These are phyloP conservation scores for Piaya cayana DNA, from an alignment of 2,113 vertebrate species.

Conservation along the genomic window DNA sequence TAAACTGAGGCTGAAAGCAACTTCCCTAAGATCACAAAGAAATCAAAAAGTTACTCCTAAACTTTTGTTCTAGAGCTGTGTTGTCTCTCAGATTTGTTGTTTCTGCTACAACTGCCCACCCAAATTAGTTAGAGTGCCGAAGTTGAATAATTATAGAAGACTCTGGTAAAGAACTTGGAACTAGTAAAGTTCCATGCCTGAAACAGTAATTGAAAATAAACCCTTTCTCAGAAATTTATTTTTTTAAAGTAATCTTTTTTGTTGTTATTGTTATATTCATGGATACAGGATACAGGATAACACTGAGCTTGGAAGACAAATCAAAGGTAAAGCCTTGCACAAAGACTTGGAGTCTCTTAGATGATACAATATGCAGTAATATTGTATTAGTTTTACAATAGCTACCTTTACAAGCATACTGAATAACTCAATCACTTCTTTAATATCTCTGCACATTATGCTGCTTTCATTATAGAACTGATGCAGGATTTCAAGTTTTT, in stretches of 20 bases:
- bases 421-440: conserved; percentile 30
- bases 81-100: background rate
- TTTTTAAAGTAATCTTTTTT: conserved; percentile 7
- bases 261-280: background rate
- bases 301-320: background rate
- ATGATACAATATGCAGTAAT: background rate
- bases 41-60: background rate
- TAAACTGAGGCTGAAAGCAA: background rate
- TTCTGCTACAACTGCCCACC: background rate
- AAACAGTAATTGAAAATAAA: background rate
- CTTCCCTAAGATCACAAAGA: background rate
- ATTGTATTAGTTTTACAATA: conserved; percentile 19
- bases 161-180: background rate
- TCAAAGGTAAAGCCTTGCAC: conserved; percentile 24
- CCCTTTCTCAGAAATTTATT: background rate
- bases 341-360: background rate
- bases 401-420: background rate
- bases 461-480: conserved; percentile 15
- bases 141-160: background rate
- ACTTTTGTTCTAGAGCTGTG: background rate
- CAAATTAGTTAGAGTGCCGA: background rate
- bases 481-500: conserved; percentile 39
- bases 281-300: background rate
- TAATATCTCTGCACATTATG: conserved; percentile 30
- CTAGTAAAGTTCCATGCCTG: background rate